Evolutionary conservation across 1,140 invertebrate species (phyloP).

Genomic region (Aphelinus atriplicis): DNA sequence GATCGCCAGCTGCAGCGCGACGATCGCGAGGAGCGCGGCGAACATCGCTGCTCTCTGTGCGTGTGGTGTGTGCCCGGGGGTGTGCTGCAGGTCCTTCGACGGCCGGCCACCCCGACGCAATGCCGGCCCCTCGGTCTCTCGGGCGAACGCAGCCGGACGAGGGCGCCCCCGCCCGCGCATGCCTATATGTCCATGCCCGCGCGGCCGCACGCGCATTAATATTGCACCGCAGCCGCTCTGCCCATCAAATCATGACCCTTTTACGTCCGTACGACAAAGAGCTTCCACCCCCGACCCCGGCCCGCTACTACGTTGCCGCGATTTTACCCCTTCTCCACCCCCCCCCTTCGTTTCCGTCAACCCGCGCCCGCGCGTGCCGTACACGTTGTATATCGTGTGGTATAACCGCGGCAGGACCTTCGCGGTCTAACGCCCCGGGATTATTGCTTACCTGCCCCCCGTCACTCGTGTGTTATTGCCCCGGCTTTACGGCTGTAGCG

Average conservation of each 20-base stretch:
- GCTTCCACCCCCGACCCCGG: background rate
- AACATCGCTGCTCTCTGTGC: background rate
- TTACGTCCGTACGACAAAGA: constrained; percentile 17
- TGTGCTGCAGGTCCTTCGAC: too few relatives aligned
- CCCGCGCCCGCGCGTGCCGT: background rate
- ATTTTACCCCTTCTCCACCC: background rate
- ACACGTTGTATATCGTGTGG: too few relatives aligned
- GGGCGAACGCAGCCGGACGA: too few relatives aligned
- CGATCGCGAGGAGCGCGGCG: constrained; percentile 6
- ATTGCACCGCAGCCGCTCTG: background rate
- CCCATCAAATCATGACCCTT: constrained; percentile 54
- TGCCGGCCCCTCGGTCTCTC: background rate
- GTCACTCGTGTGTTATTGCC: too few relatives aligned
- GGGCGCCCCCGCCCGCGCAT: too few relatives aligned
- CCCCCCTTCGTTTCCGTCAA: background rate
- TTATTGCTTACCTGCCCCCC: too few relatives aligned
- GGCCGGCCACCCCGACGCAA: too few relatives aligned
- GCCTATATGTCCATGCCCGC: too few relatives aligned
- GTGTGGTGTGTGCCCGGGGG: background rate
- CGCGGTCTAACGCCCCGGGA: too few relatives aligned
- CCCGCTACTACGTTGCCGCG: background rate
- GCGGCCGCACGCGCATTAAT: too few relatives aligned
- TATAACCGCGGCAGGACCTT: too few relatives aligned
- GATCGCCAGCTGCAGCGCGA: background rate
- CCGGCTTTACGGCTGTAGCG: too few relatives aligned